Evolutionary conservation across 2,888 invertebrate species (phyloP).

Genomic region (Melikaiella ostensackeni): DNA sequence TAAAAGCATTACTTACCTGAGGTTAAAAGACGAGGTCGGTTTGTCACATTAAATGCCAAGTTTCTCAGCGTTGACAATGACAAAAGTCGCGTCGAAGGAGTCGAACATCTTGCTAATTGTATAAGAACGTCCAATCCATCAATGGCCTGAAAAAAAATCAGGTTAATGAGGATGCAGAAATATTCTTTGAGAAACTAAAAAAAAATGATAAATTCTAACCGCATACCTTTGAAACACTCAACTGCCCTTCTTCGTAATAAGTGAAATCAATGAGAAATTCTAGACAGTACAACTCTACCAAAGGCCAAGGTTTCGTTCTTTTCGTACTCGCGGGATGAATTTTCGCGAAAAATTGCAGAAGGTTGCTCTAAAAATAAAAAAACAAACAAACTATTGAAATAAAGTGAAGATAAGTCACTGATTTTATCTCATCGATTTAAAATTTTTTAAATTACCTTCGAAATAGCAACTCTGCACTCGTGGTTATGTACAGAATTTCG

Average conservation of each 20-base stretch:
- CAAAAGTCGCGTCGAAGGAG: slow-evolving; percentile 68
- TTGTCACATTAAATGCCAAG: slow-evolving; percentile 79
- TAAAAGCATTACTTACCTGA: slow-evolving; percentile 73
- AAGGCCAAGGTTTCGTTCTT: slow-evolving; percentile 79
- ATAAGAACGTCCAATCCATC: slow-evolving; percentile 73
- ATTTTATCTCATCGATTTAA: slow-evolving; percentile 21
- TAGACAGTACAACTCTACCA: slow-evolving; percentile 79
- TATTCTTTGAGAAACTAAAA: background rate
- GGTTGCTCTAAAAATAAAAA: slow-evolving; percentile 75
- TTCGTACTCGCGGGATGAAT: slow-evolving; percentile 80
- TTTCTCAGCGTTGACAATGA: slow-evolving; percentile 80
- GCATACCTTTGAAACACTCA: slow-evolving; percentile 77
- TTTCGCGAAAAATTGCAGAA: slow-evolving; percentile 77
- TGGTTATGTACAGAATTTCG: slow-evolving; percentile 79
- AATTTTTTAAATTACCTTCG: slow-evolving; percentile 79
- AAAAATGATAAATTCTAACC: background rate
- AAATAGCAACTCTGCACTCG: slow-evolving; percentile 81
- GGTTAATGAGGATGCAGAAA: background rate
- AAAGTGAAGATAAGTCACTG: background rate
- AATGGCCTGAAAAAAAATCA: slow-evolving; percentile 61
- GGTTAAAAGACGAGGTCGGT: slow-evolving; percentile 78
- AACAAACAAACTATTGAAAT: slow-evolving; percentile 13
- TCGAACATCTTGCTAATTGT: slow-evolving; percentile 68
- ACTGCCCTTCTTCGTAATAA: slow-evolving; percentile 79
- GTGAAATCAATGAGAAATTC: slow-evolving; percentile 79